Base-by-base conservation (phyloP, 2,113 vertebrate genomes). In the Gopherus flavomarginatus region DNA sequence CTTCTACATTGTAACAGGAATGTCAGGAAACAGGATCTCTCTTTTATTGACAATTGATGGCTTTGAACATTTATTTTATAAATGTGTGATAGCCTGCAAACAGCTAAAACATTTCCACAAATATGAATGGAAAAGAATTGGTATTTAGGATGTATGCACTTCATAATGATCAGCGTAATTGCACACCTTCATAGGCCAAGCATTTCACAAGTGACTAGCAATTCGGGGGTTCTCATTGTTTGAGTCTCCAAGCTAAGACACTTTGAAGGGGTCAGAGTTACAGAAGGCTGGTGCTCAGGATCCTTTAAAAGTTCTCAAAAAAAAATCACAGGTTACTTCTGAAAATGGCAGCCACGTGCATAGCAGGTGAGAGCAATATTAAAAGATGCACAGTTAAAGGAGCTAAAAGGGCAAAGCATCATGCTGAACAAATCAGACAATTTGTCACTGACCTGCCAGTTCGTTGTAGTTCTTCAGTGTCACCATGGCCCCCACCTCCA, bases 391-490 rank as follows among this genome's bases (percentile, higher is more conserved):
- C 75, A 47, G 56, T 3, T 2, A 47, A 90, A 72, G 35, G 49
- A 19, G 4, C 0, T 3, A 21, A 54, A 31, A 0, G 3, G 7
- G 24, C 1, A 4, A 35, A 29, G 4, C 38, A 0, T 3, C 81
- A 2, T 0, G 0, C 3, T 0, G 24, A 31, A 72, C 1, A 1
- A 44, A 44, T 19, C 8, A 38, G 31, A 22, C 2, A 38, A 42
- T 0, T n/a, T 1, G 6, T 50, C 56, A 96, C 97, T 59, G 95
- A 99, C 99, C 98, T 98, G 96, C 99, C 99, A 0, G 99, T 99
- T 84, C 99, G 98, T 91, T 99, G 97, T 62, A 99, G 97, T 88
- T 99, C 99, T 1, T 99, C 99, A 1, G 99, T 98, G 2, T 98
- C 97, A 1, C 98, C 98, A 0, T 99, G 99, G 3, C 99, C 99